Conservation (phyloP, 2,888 invertebrate species). For the Synanthedon formicaeformis region DNA sequence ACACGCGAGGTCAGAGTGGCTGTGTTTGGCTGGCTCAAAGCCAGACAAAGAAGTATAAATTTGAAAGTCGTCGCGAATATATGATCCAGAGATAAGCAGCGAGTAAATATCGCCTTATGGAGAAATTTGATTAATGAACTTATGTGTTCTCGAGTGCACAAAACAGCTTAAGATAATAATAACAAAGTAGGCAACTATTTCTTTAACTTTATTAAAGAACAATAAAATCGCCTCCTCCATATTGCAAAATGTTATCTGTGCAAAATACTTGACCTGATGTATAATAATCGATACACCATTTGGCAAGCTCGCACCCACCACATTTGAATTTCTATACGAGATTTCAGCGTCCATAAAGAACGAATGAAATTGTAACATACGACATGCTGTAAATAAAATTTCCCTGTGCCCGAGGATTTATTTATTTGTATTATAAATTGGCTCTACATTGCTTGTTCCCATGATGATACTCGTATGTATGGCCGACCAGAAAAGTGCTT, state of each 20-base stretch:
- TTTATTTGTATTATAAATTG: too few species aligned
- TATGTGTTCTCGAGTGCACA: background rate
- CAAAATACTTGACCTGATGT: background rate
- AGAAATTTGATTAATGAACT: conserved; percentile 20
- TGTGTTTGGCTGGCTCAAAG: conserved; percentile 23
- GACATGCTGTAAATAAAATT: too few species aligned
- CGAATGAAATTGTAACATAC: too few species aligned
- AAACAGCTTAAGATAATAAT: too few species aligned
- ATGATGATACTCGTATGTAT: too few species aligned
- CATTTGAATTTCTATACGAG: background rate
- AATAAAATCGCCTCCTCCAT: too few species aligned
- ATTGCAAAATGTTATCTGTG: background rate
- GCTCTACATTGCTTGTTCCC: too few species aligned
- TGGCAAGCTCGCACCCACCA: background rate
- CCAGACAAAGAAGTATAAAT: conserved; percentile 26
- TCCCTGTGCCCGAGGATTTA: too few species aligned
- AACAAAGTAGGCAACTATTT: too few species aligned
- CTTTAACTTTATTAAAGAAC: too few species aligned
- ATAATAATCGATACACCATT: background rate
- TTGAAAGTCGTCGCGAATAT: conserved; percentile 17
- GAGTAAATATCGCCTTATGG: conserved; percentile 16
- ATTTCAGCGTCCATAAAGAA: background rate
- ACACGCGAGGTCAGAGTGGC: conserved; percentile 19
- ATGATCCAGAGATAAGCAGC: conserved; percentile 31
- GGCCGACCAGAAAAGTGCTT: too few species aligned